Evolutionary conservation across 2,888 invertebrate species (phyloP).

Genomic region (Pomacea canaliculata): DNA sequence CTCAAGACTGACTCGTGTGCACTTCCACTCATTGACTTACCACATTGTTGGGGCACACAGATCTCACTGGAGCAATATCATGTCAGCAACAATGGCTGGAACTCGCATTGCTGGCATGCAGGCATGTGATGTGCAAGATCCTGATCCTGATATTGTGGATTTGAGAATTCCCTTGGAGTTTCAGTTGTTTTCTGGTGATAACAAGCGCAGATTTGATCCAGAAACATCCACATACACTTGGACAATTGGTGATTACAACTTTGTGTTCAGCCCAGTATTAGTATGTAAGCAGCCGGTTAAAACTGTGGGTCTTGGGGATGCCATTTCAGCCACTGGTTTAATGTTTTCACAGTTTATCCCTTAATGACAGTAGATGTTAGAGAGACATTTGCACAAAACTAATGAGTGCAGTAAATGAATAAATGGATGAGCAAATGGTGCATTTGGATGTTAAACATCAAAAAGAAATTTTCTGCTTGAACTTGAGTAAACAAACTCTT

Average conservation of each 20-base stretch:
- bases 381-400: no score
- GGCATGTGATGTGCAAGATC: slow-evolving; percentile 63
- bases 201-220: slow-evolving; percentile 53
- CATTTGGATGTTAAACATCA: no score
- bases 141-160: slow-evolving; percentile 64
- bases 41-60: slow-evolving; percentile 69
- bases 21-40: slow-evolving; percentile 72
- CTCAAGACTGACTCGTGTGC: slow-evolving; percentile 69
- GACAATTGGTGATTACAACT: slow-evolving; percentile 67
- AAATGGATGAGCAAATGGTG: no score
- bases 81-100: slow-evolving; percentile 70
- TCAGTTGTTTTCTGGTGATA: slow-evolving; percentile 56
- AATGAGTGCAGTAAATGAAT: no score
- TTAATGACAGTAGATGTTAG: background rate
- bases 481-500: no score
- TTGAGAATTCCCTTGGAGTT: slow-evolving; percentile 66
- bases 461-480: no score
- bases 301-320: slow-evolving; percentile 72
- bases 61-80: slow-evolving; percentile 69
- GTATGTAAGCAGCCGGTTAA: slow-evolving; percentile 71
- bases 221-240: slow-evolving; percentile 67
- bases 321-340: slow-evolving; percentile 70
- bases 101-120: slow-evolving; percentile 69
- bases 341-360: slow-evolving; percentile 65
- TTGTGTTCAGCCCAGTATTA: slow-evolving; percentile 71